Evolutionary conservation across 2,797 vertebrate species (phyloP).

Genomic region (Eidolon dupreanum): DNA sequence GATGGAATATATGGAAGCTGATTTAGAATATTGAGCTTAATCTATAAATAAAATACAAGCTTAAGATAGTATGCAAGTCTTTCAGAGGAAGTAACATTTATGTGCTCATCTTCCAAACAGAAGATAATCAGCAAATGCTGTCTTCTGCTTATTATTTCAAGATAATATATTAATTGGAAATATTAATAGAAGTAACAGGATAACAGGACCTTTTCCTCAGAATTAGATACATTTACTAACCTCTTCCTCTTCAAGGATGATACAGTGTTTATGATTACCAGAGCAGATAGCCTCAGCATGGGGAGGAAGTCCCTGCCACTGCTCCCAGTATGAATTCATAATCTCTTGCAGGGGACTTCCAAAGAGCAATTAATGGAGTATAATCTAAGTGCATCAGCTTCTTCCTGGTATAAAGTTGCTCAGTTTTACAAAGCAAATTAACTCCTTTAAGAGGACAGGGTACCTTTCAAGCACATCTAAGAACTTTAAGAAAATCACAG

Average conservation of each 20-base stretch:
- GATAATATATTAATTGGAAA: slow-evolving; percentile 83
- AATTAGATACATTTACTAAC: slow-evolving; percentile 73
- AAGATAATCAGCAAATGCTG: slow-evolving; percentile 67
- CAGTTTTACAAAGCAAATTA: slow-evolving; percentile 18
- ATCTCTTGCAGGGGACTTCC: not conserved
- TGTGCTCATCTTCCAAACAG: slow-evolving; percentile 65
- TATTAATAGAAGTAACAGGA: slow-evolving; percentile 80
- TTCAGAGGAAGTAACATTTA: slow-evolving; percentile 65
- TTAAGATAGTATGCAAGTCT: slow-evolving; percentile 64
- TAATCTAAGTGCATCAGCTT: not conserved
- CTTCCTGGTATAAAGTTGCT: not conserved
- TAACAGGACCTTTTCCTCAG: slow-evolving; percentile 33
- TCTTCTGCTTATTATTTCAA: slow-evolving; percentile 76
- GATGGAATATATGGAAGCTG: slow-evolving; percentile 37
- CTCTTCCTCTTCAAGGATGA: slow-evolving; percentile 65
- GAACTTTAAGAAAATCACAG: not conserved
- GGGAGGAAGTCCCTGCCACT: not conserved
- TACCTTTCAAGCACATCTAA: not conserved
- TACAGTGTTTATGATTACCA: not conserved
- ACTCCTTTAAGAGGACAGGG: not conserved
- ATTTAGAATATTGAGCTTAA: slow-evolving; percentile 64
- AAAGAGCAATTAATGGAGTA: slow-evolving; percentile 35
- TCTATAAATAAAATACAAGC: slow-evolving; percentile 81
- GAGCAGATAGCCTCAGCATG: not conserved
- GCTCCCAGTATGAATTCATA: slow-evolving; percentile 58